Conservation (phyloP, 2,113 vertebrate species). For the Laterallus jamaicensis region DNA sequence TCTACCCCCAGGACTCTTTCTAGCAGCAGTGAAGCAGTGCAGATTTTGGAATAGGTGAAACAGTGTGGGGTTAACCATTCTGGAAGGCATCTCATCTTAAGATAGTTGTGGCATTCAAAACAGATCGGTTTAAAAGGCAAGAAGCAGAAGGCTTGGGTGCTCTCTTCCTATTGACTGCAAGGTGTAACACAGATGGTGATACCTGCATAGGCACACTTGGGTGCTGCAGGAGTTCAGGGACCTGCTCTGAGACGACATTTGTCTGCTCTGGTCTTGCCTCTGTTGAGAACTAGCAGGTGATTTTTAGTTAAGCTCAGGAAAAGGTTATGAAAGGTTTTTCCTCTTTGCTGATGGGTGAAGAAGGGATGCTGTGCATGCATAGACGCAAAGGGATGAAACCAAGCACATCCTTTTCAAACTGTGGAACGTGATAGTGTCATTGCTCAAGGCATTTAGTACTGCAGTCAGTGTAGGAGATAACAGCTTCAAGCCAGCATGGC, state of each 20-base stretch:
- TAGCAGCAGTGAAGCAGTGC: neutral
- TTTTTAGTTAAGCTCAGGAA: neutral
- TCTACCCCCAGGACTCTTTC: neutral
- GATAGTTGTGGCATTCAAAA: neutral
- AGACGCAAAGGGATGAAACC: neutral
- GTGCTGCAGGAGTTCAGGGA: neutral
- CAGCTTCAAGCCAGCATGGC: neutral
- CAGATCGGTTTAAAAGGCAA: neutral
- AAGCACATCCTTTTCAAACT: neutral
- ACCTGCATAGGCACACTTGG: accelerated
- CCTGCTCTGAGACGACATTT: neutral
- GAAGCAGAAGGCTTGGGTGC: neutral
- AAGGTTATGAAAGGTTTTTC: neutral
- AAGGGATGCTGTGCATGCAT: neutral
- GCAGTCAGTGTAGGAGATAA: neutral
- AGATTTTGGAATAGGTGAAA: neutral
- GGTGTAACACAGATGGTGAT: accelerated
- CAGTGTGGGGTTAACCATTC: neutral
- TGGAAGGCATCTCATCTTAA: neutral
- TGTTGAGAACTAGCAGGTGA: neutral
- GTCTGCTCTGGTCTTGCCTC: neutral
- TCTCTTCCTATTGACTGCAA: accelerated
- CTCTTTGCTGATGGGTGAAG: neutral
- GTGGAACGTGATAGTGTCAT: neutral
- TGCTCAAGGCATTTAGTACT: neutral